phyloP scores from a whole-genome alignment of 1,140 invertebrate species.

The Drosophila athabasca region DNA sequence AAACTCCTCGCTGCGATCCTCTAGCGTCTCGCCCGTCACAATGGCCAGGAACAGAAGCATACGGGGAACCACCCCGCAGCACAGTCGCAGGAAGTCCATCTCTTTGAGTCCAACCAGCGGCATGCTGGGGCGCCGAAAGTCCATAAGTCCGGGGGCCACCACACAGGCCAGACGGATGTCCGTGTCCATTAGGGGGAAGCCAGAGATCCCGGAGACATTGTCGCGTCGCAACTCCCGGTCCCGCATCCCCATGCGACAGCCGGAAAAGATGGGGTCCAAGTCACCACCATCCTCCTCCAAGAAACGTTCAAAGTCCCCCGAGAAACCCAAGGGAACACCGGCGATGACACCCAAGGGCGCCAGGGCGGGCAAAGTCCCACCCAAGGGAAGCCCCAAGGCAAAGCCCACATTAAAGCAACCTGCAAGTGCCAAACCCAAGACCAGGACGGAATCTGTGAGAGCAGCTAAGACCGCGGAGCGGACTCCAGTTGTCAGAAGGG shows the following conservation, averaged over 20 bases:
- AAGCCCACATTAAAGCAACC: slow-evolving; percentile 53
- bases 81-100: slow-evolving; percentile 66
- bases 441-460: slow-evolving; percentile 22
- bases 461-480: slow-evolving; percentile 15
- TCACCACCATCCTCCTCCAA: slow-evolving; percentile 43
- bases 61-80: slow-evolving; percentile 23
- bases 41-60: slow-evolving; percentile 26
- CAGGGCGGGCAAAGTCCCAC: slow-evolving; percentile 5
- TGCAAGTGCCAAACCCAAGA: slow-evolving; percentile 79
- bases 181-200: slow-evolving; percentile 21
- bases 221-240: slow-evolving; percentile 60
- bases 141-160: slow-evolving; percentile 57
- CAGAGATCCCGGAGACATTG: slow-evolving; percentile 17
- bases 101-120: slow-evolving; percentile 58
- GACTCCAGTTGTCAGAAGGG: not conserved
- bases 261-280: slow-evolving; percentile 18
- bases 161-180: slow-evolving; percentile 7
- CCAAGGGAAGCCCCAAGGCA: slow-evolving; percentile 37
- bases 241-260: slow-evolving; percentile 62
- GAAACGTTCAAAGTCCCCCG: slow-evolving; percentile 42
- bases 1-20: slow-evolving; percentile 57
- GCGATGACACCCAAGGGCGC: slow-evolving; percentile 22
- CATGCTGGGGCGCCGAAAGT: slow-evolving; percentile 44
- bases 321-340: slow-evolving; percentile 22
- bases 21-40: slow-evolving; percentile 63